Base-by-base conservation (phyloP, 2,113 vertebrate genomes). In the Mirza zaza region DNA sequence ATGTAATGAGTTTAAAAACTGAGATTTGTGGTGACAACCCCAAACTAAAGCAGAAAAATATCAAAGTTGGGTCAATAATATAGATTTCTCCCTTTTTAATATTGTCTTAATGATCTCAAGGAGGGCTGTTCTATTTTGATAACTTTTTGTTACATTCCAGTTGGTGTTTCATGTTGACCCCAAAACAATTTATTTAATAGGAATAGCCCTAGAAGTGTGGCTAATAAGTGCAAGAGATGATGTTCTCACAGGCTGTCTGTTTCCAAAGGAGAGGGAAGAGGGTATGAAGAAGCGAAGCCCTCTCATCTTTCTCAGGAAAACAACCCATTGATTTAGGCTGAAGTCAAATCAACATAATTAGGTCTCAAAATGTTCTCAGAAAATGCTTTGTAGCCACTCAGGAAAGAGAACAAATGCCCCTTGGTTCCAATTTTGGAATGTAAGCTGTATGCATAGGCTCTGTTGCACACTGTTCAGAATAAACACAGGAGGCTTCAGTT, bases 1-100 rank as follows among this genome's bases (percentile, higher is more conserved):
- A 96, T 21, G 95, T 97, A 97, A 97, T 98, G 97, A 98, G 97
- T 97, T 96, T 8, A 9, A 90, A 97, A 97, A 96, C 94, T 98
- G 97, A 98, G 97, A 98, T 98, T 84, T 97, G 92, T 97, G 94
- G 65, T 83, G 97, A 97, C 50, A 71, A 81, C 71, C 76, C 95
- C 97, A 98, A 98, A 98, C 94, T 97, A 95, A 97, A 98, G 97
- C 57, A 98, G 97, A 98, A 98, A 98, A 98, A 96, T 98, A 98
- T 98, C 98, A 98, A 98, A 98, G 97, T 97, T 61, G 23, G 42
- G 96, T 98, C 98, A 98, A 98, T 98, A 98, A 87, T 98, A 98
- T 98, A 59, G 98, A 99, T 98, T 98, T 95, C 27, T 98, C 85
- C 12, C 42, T 97, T 98, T 95, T 97, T 93, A 98, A 98, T 96